Evolutionary conservation across 2,113 vertebrate species (phyloP), one percentile per base, ranked within the genome.

Genomic region (Trematocara stigmaticum): DNA sequence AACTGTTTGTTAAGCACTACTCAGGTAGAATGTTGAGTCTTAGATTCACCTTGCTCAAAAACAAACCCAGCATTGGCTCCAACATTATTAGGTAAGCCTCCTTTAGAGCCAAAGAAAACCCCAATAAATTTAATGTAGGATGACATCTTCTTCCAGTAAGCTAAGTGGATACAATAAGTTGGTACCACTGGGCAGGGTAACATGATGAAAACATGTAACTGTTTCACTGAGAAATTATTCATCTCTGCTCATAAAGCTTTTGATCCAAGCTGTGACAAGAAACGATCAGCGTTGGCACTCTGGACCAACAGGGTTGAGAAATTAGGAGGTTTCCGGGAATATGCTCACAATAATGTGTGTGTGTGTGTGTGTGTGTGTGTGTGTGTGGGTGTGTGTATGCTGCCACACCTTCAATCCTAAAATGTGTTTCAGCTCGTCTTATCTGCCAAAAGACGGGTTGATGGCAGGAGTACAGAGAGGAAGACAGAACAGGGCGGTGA

Each of bases 361-460:
- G 26, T 29, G 26, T 40, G 56, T 64, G 57, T 29, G 29, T 13
- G 80, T 29, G 51, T 45, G 51, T 40, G 57, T 16, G 26, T 10
- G 56, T 64, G 57, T 18, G 34, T 13, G 80, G 29, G 51, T 35
- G 66, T 69, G n/a, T 69, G 35, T 40, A 13, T n/a, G 47, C 83
- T 74, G 79, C 85, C 91, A 82, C 91, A 91, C 93, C 92, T 92
- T 81, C 34, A 89, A 83, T 79, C 74, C 76, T 16, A 59, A 86
- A 79, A 94, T 92, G 88, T 91, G 95, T 92, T 92, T 64, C 6
- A 79, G 90, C 95, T 88, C 82, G 94, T 80, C 83, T 64, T 13
- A 34, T 78, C 66, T 82, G 81, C 66, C 45, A 88, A 61, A 80
- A 87, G 71, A 92, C 4, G n/a, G 83, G 81, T 83, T 57, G 16